Percentiles rank a stretch among this genome's conserved stretches.
Evolutionary conservation across 2,797 vertebrate species (phyloP).

Genomic region (Sternarchorhynchus goeldii): DNA sequence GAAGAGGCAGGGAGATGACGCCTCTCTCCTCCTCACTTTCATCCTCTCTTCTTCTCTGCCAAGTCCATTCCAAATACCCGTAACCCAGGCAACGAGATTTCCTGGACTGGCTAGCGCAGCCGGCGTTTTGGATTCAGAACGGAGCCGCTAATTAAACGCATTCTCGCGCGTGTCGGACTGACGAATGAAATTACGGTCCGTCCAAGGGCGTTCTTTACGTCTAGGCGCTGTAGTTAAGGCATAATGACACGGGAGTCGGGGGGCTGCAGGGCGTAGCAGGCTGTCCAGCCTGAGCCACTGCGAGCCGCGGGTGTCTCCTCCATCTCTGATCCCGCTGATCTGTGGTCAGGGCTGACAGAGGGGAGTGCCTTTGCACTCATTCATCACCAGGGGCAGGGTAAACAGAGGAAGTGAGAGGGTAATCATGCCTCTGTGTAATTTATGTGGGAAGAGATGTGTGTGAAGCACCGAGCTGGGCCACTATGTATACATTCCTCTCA

Average conservation of each 20-base stretch:
- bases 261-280: not conserved
- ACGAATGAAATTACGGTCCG: slow-evolving; percentile 39
- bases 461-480: slow-evolving; percentile 2
- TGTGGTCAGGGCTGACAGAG: slow-evolving; percentile 39
- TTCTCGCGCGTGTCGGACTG: slow-evolving; percentile 37
- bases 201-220: slow-evolving; percentile 29
- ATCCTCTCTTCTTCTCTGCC: slow-evolving; percentile 51
- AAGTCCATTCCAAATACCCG: slow-evolving; percentile 53
- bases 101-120: slow-evolving; percentile 46
- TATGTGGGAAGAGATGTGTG: slow-evolving; percentile 56
- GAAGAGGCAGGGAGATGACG: slow-evolving; percentile 58
- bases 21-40: slow-evolving; percentile 49
- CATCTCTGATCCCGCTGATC: slow-evolving; percentile 49
- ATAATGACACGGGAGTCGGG: not conserved
- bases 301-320: slow-evolving; percentile 29
- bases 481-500: slow-evolving; percentile 49
- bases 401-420: slow-evolving; percentile 56
- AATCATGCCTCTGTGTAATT: slow-evolving; percentile 58
- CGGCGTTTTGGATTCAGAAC: slow-evolving; percentile 29
- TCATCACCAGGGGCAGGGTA: slow-evolving; percentile 56
- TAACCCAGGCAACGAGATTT: slow-evolving; percentile 51
- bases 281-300: not conserved
- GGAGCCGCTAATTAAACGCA: slow-evolving; percentile 40
- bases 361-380: slow-evolving; percentile 57
- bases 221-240: slow-evolving; percentile 20